Evolutionary conservation across 2,888 invertebrate species (phyloP).

Genomic region (Ochlodes sylvanus): DNA sequence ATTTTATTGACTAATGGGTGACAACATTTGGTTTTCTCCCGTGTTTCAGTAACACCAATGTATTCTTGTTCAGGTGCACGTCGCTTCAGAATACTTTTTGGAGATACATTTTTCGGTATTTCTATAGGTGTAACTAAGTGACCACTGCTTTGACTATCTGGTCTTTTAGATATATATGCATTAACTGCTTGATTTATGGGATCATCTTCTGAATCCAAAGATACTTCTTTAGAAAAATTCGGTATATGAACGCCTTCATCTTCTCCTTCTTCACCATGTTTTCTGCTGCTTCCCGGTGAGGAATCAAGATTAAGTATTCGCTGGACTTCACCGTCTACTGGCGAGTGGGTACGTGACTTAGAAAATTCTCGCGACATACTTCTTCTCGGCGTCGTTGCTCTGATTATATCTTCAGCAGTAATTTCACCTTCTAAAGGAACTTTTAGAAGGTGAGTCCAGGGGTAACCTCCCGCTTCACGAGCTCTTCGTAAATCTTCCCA

Average conservation of each 20-base stretch:
- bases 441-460: slow-evolving; percentile 92
- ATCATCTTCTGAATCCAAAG: slow-evolving; percentile 78
- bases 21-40: slow-evolving; percentile 83
- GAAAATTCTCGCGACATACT: slow-evolving; percentile 80
- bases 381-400: slow-evolving; percentile 75
- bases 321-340: slow-evolving; percentile 67
- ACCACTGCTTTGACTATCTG: slow-evolving; percentile 61
- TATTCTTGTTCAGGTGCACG: slow-evolving; percentile 73
- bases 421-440: slow-evolving; percentile 83
- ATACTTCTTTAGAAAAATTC: slow-evolving; percentile 80
- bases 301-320: slow-evolving; percentile 77
- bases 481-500: slow-evolving; percentile 92
- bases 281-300: slow-evolving; percentile 80
- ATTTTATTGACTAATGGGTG: slow-evolving; percentile 87
- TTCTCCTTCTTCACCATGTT: slow-evolving; percentile 76
- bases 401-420: slow-evolving; percentile 79
- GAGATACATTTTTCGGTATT: slow-evolving; percentile 73
- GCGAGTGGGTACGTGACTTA: slow-evolving; percentile 76
- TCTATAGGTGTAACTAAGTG: slow-evolving; percentile 64
- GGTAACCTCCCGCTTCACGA: slow-evolving; percentile 90
- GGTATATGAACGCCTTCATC: slow-evolving; percentile 78
- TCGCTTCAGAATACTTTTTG: slow-evolving; percentile 84
- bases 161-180: slow-evolving; percentile 60
- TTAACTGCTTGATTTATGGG: slow-evolving; percentile 57
- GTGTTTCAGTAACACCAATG: slow-evolving; percentile 73